Conservation (phyloP, 2,113 vertebrate species). For the Antigone vipio region DNA sequence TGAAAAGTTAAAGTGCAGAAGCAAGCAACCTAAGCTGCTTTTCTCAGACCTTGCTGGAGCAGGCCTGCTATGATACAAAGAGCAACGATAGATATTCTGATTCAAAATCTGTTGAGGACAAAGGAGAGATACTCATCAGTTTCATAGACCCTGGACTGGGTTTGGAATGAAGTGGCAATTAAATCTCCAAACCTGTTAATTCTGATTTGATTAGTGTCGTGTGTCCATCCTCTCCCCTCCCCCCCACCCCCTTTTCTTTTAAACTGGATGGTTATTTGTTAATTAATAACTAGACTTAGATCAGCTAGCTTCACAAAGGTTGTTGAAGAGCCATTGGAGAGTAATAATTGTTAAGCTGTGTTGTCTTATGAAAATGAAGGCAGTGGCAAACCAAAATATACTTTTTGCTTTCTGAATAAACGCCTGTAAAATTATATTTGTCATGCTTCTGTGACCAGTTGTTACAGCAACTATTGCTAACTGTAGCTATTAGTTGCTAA, state of each 20-base stretch:
- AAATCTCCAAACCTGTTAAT: not conserved
- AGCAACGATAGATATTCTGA: not conserved
- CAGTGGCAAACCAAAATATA: not conserved
- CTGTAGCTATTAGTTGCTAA: not conserved
- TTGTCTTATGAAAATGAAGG: not conserved
- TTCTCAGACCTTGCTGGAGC: not conserved
- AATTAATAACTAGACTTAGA: not conserved
- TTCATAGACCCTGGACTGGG: not conserved
- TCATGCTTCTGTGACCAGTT: not conserved
- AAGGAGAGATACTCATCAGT: not conserved
- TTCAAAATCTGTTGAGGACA: not conserved
- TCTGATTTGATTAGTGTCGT: not conserved
- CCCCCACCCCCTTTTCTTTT: no score
- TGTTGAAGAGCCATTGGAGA: not conserved
- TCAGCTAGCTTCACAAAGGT: not conserved
- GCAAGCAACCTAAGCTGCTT: not conserved
- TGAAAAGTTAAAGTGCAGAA: not conserved
- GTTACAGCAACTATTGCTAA: not conserved
- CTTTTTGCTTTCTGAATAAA: not conserved
- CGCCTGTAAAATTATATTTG: not conserved
- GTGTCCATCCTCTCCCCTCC: no score
- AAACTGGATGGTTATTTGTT: not conserved
- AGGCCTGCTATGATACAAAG: not conserved
- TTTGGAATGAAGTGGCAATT: not conserved
- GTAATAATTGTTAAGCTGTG: not conserved